Evolutionary conservation across 2,888 invertebrate species (phyloP), one percentile per base, ranked within the genome.

Genomic region (Eupithecia exiguata): DNA sequence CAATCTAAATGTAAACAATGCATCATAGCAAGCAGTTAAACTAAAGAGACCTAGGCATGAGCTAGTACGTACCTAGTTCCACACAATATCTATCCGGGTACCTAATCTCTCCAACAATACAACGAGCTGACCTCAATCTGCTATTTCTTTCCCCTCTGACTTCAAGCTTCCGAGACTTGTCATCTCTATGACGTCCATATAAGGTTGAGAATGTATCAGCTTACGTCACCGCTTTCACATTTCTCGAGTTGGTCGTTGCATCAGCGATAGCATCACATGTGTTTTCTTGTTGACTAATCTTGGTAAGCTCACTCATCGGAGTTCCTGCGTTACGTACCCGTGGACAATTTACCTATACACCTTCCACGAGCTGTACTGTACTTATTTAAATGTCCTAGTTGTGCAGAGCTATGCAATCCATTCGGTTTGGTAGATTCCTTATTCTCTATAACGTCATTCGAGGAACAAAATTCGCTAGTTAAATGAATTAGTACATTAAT

Each of bases 141-240:
- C 25, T 62, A 61, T 61, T 36, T 71, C 61, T 71, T 69, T 70
- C 43, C 67, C 46, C 73, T 72, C 63, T 69, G 69, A 70, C 69
- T 71, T 46, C n/a, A 63, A 68, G 66, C 70, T 71, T 76, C 70
- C 66, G 40, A 76, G 69, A 53, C 62, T 71, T 76, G 73, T 71
- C 76, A 69, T 62, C 75, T 76, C 62, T 76, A 76, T 69, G 43
- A 7, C 40, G 62, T 66, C 71, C 12, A 25, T 3, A 62, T 76
- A 76, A 74, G 76, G 76, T 76, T 62, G 70, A 79, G 74, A 74
- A 76, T 69, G 70, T 69, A 63, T 65, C 66, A 38, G 53, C 67
- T 72, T 78, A 65, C 79, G 74, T 79, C 77, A 79, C 70, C 30
- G 76, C 79, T 80, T 80, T 80, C 79, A 78, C 79, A 77, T 79